Evolutionary conservation across 2,797 vertebrate species (phyloP), one percentile per base, ranked within the genome.

Genomic region (Gephyroberyx darwinii): DNA sequence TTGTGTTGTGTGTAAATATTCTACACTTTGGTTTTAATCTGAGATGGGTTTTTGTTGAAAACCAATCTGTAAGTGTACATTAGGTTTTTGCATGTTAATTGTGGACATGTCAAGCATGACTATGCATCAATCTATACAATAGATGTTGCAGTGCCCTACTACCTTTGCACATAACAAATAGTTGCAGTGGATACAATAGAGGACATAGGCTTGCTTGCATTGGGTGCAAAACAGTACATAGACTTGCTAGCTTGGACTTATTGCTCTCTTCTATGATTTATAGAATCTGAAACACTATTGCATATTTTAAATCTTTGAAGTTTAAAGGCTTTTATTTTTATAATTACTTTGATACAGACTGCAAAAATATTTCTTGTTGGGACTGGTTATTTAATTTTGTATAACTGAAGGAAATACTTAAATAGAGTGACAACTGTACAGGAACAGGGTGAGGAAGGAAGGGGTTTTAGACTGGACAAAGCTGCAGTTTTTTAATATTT

Each of bases 321-420:
- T 89, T 89, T 78, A 90, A 92, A 89, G 80, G 69, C 82, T 90
- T 93, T 94, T 94, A 94, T 94, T 94, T 95, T 94, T 94, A 81
- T 94, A 94, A 94, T 93, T 95, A 64, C 90, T 94, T 94, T 94
- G 91, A 94, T 94, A 94, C 93, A 88, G 78, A 92, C 68, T 88
- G 74, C 74, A 90, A 91, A 89, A 84, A 31, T 45, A 72, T 79
- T 31, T 83, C 55, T 73, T 88, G 79, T 87, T 86, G 65, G 78
- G 79, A 80, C 63, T 83, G 75, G 74, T 88, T 78, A 48, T 89
- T 90, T 89, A 75, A 81, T 84, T 86, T 90, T 91, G 65, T 86
- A 83, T 75, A 85, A 85, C 74, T 56, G 71, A 77, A 45, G 69
- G 61, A 76, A 68, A 64, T 78, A 72, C 13, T 53, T 35, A 26